Percentiles rank a stretch among this genome's conserved stretches.
These are phyloP conservation scores for Lutraria lutraria DNA, from an alignment of 2,888 invertebrate species.

Conservation along the genomic window DNA sequence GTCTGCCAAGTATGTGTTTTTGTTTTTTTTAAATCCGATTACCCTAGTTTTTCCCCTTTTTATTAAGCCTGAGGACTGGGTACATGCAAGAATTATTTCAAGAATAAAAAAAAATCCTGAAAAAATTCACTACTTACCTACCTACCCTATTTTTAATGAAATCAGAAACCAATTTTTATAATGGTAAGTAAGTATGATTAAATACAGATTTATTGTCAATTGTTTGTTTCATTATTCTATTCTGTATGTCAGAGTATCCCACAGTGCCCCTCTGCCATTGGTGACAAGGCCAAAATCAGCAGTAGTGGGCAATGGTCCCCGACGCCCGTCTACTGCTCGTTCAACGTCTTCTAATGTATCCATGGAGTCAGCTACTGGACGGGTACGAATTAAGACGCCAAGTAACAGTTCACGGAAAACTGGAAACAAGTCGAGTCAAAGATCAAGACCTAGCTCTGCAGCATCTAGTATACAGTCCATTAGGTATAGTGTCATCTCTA, in stretches of 20 bases:
- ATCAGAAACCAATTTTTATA: too few species aligned
- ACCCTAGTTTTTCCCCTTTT: too few species aligned
- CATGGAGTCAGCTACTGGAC: slow-evolving; percentile 71
- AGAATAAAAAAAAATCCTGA: too few species aligned
- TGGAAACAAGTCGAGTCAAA: slow-evolving; percentile 11
- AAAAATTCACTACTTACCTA: too few species aligned
- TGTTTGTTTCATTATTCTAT: too few species aligned
- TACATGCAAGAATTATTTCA: too few species aligned
- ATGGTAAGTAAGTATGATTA: too few species aligned
- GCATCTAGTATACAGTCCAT: slow-evolving; percentile 63
- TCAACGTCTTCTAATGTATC: slow-evolving; percentile 70
- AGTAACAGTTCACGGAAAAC: slow-evolving; percentile 36
- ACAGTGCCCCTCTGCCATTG: not conserved
- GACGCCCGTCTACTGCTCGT: slow-evolving; percentile 67
- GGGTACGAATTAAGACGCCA: slow-evolving; percentile 64
- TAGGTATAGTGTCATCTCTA: slow-evolving; percentile 40
- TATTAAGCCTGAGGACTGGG: too few species aligned
- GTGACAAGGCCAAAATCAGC: slow-evolving; percentile 51
- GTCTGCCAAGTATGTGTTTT: slow-evolving; percentile 57
- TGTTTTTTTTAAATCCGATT: too few species aligned
- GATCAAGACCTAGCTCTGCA: slow-evolving; percentile 71
- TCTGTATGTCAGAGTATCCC: too few species aligned
- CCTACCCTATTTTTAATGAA: too few species aligned
- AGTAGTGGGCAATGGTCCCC: slow-evolving; percentile 22
- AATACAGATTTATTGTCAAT: too few species aligned